Base-by-base conservation (phyloP, 2,888 invertebrate species). In the Bellardia pandia region DNA sequence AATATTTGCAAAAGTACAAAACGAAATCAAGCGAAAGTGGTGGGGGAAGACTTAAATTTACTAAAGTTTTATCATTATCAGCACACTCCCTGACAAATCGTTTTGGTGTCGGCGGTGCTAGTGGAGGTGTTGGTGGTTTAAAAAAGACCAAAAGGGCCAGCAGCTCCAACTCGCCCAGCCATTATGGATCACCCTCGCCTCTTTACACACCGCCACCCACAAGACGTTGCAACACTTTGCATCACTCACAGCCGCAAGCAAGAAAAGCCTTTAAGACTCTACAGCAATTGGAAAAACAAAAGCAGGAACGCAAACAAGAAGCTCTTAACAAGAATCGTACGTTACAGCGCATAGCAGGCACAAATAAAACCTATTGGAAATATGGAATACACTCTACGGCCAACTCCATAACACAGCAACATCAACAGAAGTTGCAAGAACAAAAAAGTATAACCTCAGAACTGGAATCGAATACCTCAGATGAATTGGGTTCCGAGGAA, bases 141-240 rank as follows among this genome's bases (percentile, higher is more conserved):
- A 88, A 84, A 71, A 85, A 87, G 71, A 14, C 51, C 11, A 86
- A 88, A 72, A 84, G 64, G 40, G 37, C 56, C 11, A 91, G 90
- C 76, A 91, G 91, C 33, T 91, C 92, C 0, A 87, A 91, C 7
- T 91, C 93, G 3, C 89, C 92, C 3, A 91, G 90, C 2, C 89
- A 91, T 16, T 90, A 91, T 86, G 91, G 90, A 77, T 92, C 91
- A 85, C 91, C 91, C 3, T 91, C 93, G 6, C 92, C 93, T 14
- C 89, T 93, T 56, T 93, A 91, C 51, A 93, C 93, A 37, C 93
- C 93, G 13, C 93, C 93, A 30, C 92, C 93, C 7, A 91, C 92
- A 77, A 89, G 93, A n/a, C 91, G 93, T 42, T 93, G 93, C 83
- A 92, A 92, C 56, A 93, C 93, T 0, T 82, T 93, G 74, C 93